phyloP scores from a whole-genome alignment of 2,888 invertebrate genomes.

The Allacma fusca region DNA sequence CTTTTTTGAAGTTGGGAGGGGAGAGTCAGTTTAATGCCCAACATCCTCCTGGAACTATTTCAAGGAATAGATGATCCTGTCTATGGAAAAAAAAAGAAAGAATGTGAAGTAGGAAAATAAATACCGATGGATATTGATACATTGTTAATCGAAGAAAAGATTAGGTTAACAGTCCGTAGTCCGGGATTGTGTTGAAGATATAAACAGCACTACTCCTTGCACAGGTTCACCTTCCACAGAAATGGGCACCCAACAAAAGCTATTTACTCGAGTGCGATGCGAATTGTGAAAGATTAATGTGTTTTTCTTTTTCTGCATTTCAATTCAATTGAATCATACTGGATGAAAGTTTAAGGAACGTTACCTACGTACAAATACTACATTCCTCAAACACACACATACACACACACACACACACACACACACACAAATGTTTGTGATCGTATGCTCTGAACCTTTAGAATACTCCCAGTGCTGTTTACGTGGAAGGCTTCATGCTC shows the following conservation, averaged over 20 bases:
- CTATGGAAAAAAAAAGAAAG: no score
- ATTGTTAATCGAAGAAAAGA: slow-evolving; percentile 28
- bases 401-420: no score
- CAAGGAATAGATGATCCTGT: no score
- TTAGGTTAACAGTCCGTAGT: not conserved
- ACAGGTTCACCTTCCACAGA: slow-evolving; percentile 18
- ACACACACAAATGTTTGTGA: not conserved
- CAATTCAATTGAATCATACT: slow-evolving; percentile 41
- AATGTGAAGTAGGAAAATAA: no score
- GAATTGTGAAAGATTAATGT: slow-evolving; percentile 44
- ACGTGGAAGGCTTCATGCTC: not conserved
- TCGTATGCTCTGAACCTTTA: not conserved
- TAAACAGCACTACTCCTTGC: not conserved
- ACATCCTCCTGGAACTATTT: no score
- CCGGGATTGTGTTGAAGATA: slow-evolving; percentile 5
- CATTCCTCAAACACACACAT: not conserved
- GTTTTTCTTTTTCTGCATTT: slow-evolving; percentile 40
- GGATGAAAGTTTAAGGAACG: slow-evolving; percentile 31
- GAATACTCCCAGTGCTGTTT: not conserved
- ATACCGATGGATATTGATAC: not conserved
- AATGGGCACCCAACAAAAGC: slow-evolving; percentile 33
- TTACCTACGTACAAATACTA: slow-evolving; percentile 4
- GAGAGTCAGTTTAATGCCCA: no score
- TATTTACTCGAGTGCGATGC: slow-evolving; percentile 41
- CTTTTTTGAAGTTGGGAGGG: no score